Evolutionary conservation across 2,888 invertebrate species (phyloP).

Genomic region (Polietes domitor): DNA sequence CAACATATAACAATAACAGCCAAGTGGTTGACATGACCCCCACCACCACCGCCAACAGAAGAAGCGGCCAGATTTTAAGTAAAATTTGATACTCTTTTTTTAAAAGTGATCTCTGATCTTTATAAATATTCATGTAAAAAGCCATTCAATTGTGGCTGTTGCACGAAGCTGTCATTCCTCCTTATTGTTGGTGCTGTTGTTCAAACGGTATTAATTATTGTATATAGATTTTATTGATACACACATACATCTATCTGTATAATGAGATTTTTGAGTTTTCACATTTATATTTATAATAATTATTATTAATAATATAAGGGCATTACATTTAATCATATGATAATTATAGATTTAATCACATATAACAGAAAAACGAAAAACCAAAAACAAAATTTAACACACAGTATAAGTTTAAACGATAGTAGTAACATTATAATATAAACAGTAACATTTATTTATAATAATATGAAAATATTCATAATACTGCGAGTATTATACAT

Average conservation of each 20-base stretch:
- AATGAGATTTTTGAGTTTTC: background rate
- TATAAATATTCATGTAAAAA: background rate
- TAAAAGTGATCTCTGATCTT: background rate
- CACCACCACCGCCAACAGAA: no score
- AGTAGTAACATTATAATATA: conserved; percentile 17
- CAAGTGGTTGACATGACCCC: no score
- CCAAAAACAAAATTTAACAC: background rate
- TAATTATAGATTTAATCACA: conserved; percentile 39
- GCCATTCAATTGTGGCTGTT: background rate
- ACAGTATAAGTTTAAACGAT: conserved; percentile 4
- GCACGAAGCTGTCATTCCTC: no score
- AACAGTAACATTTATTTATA: background rate
- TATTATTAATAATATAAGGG: conserved; percentile 32
- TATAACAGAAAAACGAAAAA: background rate
- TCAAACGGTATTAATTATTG: conserved; percentile 13
- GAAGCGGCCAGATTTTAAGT: no score
- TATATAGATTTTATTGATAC: conserved; percentile 23
- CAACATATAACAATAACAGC: no score
- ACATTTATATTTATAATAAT: conserved; percentile 31
- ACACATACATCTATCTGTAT: no score
- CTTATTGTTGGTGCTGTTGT: background rate
- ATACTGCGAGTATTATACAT: no score
- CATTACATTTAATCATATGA: conserved; percentile 54
- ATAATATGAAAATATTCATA: background rate
- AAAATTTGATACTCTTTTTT: no score